Percentiles rank a stretch among this genome's conserved stretches.
Evolutionary conservation across 2,113 vertebrate genomes (phyloP).

Genomic region (Notechis scutatus): DNA sequence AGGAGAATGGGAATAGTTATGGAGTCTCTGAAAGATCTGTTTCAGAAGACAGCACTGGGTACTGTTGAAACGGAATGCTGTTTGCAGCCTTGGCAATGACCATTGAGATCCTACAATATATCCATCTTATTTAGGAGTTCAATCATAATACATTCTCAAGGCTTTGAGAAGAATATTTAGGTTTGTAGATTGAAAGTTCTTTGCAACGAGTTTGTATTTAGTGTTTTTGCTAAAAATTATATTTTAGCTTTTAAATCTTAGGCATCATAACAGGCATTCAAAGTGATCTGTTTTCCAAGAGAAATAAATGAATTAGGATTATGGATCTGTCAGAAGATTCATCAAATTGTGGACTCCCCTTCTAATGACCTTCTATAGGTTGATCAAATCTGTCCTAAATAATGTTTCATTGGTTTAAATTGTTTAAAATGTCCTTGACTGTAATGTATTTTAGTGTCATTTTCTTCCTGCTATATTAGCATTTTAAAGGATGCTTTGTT

Average conservation of each 20-base stretch:
- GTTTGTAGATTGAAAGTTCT: background rate
- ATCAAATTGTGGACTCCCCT: background rate
- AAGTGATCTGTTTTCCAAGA: background rate
- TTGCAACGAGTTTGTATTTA: background rate
- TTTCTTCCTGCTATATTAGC: background rate
- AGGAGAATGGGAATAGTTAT: background rate
- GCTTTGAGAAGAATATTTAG: background rate
- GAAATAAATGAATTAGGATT: background rate
- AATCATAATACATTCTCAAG: background rate
- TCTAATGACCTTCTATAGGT: background rate
- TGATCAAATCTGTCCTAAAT: background rate
- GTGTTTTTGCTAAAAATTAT: background rate
- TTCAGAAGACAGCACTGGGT: background rate
- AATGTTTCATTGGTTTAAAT: background rate
- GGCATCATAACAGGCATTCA: background rate
- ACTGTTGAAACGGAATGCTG: background rate
- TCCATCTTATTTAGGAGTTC: background rate
- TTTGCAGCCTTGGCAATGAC: background rate
- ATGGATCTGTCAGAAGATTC: background rate
- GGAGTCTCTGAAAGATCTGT: background rate
- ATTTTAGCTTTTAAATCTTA: background rate
- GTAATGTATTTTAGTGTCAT: background rate
- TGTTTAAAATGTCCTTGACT: background rate
- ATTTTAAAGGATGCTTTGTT: background rate
- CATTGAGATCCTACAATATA: background rate